Base-by-base conservation (phyloP, 2,888 invertebrate genomes). In the Macropis europaea region DNA sequence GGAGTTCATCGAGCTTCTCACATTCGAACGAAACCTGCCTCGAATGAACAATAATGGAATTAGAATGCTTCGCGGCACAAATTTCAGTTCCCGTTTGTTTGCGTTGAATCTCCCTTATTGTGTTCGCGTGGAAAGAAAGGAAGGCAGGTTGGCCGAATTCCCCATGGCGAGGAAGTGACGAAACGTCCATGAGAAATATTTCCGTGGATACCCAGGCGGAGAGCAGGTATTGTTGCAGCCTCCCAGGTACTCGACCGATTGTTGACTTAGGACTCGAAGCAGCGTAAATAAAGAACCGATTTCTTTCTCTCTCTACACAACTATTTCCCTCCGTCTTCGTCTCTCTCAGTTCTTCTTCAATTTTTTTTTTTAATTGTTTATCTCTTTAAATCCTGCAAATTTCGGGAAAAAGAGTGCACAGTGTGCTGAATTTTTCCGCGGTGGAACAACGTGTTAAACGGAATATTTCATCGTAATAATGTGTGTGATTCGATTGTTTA, bases 241-340 rank as follows among this genome's bases (percentile, higher is more conserved):
- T 30, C 45, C 45, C 62, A 50, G 40, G 60, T 69, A 69, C 66
- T 52, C 53, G 50, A 13, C 6, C 54, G 56, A 60, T 36, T 67
- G 67, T 74, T 74, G 72, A 72, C 47, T 74, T 72, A 74, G 74
- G 67, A 40, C 54, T 30, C 48, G 52, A 59, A 50, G 40, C n/a
- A 57, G 38, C 45, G 67, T 52, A 67, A 74, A 74, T 59, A 63
- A 45, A 36, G 24, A 24, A n/a, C 28, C n/a, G 42, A 15, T 11
- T 38, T 13, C 17, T n/a, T 36, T 32, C 36, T n/a, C n/a, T n/a
- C n/a, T n/a, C n/a, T n/a, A n/a, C n/a, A n/a, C n/a, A n/a, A n/a
- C n/a, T n/a, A n/a, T n/a, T n/a, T n/a, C n/a, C n/a, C n/a, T n/a
- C n/a, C n/a, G n/a, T n/a, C n/a, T n/a, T n/a, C n/a, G n/a, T n/a